phyloP scores from a whole-genome alignment of 2,888 invertebrate genomes.

The Acanthosepion lycidas region DNA sequence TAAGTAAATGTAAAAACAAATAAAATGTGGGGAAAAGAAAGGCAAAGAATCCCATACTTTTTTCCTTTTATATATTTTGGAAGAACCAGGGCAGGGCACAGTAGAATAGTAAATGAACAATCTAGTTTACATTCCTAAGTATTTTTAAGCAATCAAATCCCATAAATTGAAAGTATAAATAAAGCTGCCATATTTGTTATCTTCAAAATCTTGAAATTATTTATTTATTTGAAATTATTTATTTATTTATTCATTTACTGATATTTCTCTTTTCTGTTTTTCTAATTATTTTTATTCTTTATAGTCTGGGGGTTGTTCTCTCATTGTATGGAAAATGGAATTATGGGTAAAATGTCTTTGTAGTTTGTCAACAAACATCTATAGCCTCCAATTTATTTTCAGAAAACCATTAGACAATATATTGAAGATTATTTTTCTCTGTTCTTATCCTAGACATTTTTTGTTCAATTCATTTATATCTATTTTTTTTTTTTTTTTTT shows the following conservation, averaged over 20 bases:
- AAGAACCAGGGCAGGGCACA: no score
- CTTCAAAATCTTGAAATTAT: background rate
- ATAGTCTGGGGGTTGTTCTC: background rate
- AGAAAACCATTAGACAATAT: background rate
- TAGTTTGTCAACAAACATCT: conserved; percentile 33
- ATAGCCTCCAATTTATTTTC: background rate
- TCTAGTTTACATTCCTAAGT: background rate
- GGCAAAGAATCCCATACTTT: no score
- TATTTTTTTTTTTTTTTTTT: no score
- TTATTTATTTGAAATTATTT: background rate
- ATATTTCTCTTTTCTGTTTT: no score
- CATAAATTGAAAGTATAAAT: conserved; percentile 6
- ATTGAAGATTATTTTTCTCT: background rate
- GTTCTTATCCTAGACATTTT: background rate
- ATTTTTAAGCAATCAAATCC: conserved; percentile 8
- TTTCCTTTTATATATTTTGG: no score
- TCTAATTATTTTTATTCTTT: no score
- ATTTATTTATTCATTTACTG: background rate
- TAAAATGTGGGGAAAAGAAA: no score
- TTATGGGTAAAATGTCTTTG: background rate
- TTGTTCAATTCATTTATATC: no score
- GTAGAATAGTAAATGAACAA: background rate
- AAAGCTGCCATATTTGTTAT: conserved; percentile 13
- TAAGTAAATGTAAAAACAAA: no score
- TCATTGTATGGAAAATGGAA: background rate